These are phyloP conservation scores for Tretioscincus oriximinensis DNA, from an alignment of 2,113 vertebrate genomes.

Conservation along the genomic window DNA sequence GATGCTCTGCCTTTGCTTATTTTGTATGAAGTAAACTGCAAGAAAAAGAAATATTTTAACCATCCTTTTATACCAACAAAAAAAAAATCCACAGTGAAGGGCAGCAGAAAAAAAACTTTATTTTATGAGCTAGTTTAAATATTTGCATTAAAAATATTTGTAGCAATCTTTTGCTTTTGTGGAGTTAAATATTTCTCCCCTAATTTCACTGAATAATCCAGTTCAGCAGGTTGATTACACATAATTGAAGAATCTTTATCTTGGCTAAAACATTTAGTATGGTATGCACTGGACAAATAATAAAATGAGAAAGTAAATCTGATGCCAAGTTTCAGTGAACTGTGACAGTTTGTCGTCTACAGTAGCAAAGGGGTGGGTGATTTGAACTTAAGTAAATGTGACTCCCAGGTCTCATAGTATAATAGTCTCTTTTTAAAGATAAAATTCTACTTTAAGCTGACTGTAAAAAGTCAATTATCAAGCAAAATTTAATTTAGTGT, in stretches of 20 bases:
- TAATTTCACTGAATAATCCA: constrained; percentile 55
- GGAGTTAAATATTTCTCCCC: constrained; percentile 48
- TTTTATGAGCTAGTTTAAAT: constrained; percentile 18
- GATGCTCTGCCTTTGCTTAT: background rate
- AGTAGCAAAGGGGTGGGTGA: constrained; percentile 45
- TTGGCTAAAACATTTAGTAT: constrained; percentile 35
- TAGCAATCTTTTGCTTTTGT: constrained; percentile 52
- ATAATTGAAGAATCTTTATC: constrained; percentile 47
- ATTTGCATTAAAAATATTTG: constrained; percentile 47
- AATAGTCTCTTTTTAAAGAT: constrained; percentile 32
- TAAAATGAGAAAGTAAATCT: constrained; percentile 50
- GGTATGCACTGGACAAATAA: constrained; percentile 9
- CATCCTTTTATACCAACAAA: background rate
- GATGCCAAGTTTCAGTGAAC: constrained; percentile 53
- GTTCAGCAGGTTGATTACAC: constrained; percentile 52
- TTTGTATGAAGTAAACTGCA: background rate
- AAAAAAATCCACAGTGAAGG: background rate
- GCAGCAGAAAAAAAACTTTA: constrained; percentile 8
- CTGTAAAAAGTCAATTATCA: constrained; percentile 15
- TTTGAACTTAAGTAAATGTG: constrained; percentile 32
- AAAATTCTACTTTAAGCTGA: constrained; percentile 30
- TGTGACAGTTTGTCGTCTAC: constrained; percentile 63
- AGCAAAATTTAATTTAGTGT: constrained; percentile 18
- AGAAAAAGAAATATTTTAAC: background rate
- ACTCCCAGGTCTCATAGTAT: constrained; percentile 36